A percentile compares a stretch with the other conserved stretches of the same genome.
phyloP scores from a whole-genome alignment of 1,140 invertebrate genomes.

The Drosophila ambigua region DNA sequence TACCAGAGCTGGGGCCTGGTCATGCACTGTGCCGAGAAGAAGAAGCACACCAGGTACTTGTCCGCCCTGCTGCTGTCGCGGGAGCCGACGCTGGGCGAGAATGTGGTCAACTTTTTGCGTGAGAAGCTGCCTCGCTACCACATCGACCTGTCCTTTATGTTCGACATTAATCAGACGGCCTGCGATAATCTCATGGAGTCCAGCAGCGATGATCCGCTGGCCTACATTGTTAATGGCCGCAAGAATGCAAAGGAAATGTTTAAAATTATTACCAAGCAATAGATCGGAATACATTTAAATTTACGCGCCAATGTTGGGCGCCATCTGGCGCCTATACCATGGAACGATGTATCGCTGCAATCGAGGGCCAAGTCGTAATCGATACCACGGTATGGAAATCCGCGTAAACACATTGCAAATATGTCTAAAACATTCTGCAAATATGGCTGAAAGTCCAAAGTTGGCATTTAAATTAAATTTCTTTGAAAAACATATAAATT shows the following conservation, averaged over 20 bases:
- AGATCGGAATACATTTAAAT: neutral
- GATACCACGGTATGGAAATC: too few species aligned
- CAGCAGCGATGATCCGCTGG: slow-evolving; percentile 74
- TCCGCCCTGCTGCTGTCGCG: slow-evolving; percentile 93
- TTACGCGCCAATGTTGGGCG: too few species aligned
- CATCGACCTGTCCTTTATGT: slow-evolving; percentile 92
- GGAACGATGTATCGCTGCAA: too few species aligned
- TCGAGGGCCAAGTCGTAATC: too few species aligned
- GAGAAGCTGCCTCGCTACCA: slow-evolving; percentile 89
- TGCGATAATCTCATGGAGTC: slow-evolving; percentile 81
- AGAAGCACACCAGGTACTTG: slow-evolving; percentile 90
- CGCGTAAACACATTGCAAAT: too few species aligned
- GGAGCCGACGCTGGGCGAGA: slow-evolving; percentile 85
- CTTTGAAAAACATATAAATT: too few species aligned
- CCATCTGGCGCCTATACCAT: too few species aligned
- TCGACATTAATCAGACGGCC: slow-evolving; percentile 89
- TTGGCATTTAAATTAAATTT: too few species aligned
- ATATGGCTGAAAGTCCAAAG: too few species aligned
- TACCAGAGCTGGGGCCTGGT: slow-evolving; percentile 91
- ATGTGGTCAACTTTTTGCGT: slow-evolving; percentile 85
- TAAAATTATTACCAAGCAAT: slow-evolving; percentile 59
- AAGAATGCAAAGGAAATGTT: slow-evolving; percentile 44
- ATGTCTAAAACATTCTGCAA: too few species aligned
- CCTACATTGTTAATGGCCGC: slow-evolving; percentile 72
- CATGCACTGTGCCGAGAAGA: slow-evolving; percentile 93